Evolutionary conservation across 2,797 vertebrate species (phyloP), one percentile per base, ranked within the genome.

Genomic region (Aulostomus chinensis): DNA sequence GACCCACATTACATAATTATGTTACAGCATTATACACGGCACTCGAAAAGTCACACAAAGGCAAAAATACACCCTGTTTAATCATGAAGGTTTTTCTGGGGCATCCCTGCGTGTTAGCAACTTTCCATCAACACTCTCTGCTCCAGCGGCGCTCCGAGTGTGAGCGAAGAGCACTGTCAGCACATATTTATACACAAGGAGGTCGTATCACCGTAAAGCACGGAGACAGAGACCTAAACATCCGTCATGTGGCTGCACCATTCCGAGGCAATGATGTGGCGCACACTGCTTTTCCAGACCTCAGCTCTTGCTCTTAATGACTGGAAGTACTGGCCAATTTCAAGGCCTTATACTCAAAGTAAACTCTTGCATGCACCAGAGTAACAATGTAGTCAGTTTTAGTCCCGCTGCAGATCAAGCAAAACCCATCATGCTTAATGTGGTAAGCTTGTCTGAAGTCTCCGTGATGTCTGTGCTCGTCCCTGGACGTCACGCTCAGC

Each of bases 361-460:
- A 17, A 20, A 22, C 18, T 48, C 20, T 17, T 15, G 13, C 41
- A 28, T 39, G 14, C 40, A 43, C 30, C 46, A 1, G 3, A 12
- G 42, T 9, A 35, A 43, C 16, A 7, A 21, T 33, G 32, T 40
- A 51, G 39, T 46, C 18, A 28, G 41, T 58, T 68, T 40, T 3
- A 46, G 15, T 68, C 49, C 63, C 37, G 22, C 24, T 5, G 8
- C 34, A 40, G 53, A 63, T 68, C 45, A 62, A 52, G 32, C 48
- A 22, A 50, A 66, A 28, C 31, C 66, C 47, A 41, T 60, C 35
- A 62, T 58, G 43, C 48, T 53, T 62, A 40, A 68, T 55, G 66
- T 50, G 48, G 60, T 56, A 53, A 76, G 48, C 62, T 69, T 7
- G 30, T 75, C 61, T 69, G 45, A 70, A 71, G 59, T 65, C 35